These are phyloP conservation scores for Kobus ellipsiprymnus DNA, from an alignment of 2,113 vertebrate genomes.

Conservation along the genomic window DNA sequence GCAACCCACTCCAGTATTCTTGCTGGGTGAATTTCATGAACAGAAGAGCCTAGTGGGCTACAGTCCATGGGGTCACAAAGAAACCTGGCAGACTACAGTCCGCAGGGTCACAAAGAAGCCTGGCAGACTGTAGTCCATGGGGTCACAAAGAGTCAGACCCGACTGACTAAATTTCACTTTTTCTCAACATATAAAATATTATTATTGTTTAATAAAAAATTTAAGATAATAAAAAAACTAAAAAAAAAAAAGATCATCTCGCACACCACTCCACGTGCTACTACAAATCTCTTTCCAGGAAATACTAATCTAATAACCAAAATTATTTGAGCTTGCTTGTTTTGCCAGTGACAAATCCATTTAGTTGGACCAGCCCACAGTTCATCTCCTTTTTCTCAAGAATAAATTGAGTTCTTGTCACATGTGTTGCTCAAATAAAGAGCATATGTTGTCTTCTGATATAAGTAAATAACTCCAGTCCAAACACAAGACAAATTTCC, in stretches of 20 bases:
- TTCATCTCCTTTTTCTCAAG: neutral
- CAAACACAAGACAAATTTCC: neutral
- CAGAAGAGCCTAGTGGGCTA: neutral
- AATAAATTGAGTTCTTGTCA: neutral
- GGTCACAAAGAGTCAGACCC: neutral
- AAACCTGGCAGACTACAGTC: neutral
- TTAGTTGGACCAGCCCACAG: neutral
- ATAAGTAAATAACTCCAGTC: neutral
- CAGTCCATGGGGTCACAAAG: neutral
- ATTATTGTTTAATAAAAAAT: neutral
- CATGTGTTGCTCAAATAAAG: neutral
- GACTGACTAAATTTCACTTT: neutral
- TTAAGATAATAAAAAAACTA: neutral
- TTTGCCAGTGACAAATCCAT: neutral
- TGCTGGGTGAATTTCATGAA: neutral
- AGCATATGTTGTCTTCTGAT: neutral
- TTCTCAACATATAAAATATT: neutral
- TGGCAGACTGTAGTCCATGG: neutral
- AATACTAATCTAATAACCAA: neutral
- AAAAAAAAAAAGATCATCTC: neutral
- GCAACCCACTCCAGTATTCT: neutral
- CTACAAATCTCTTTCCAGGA: neutral
- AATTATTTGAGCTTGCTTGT: neutral
- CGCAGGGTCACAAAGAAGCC: accelerated
- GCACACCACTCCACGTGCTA: neutral